Conservation (phyloP, 2,113 vertebrate genomes). For the Carassius auratus region DNA sequence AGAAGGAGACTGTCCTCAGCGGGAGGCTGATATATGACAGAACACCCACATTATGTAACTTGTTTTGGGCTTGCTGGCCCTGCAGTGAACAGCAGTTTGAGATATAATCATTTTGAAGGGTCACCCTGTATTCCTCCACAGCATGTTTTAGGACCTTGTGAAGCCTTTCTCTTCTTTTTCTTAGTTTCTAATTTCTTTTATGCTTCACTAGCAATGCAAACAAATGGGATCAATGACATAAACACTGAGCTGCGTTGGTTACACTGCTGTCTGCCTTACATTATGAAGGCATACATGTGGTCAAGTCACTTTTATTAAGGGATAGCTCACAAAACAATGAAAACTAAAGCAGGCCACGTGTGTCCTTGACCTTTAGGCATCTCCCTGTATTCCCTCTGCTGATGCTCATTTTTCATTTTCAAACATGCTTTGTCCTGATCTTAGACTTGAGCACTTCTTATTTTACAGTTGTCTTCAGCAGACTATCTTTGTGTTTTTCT, state of each 20-base stretch:
- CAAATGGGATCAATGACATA: not conserved
- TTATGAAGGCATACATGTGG: no score
- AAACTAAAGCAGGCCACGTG: not conserved
- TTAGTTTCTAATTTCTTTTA: not conserved
- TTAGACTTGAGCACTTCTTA: not conserved
- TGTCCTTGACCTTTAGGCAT: not conserved
- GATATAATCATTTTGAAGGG: constrained; percentile 66
- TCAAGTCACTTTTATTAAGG: not conserved
- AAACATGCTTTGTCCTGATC: not conserved
- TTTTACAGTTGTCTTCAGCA: no score
- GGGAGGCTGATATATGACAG: constrained; percentile 67
- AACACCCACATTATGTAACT: constrained; percentile 63
- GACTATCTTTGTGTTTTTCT: no score
- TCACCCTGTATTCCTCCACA: constrained; percentile 38
- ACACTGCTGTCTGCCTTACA: not conserved
- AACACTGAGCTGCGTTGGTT: not conserved
- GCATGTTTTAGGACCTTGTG: not conserved
- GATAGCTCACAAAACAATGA: not conserved
- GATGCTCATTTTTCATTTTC: not conserved
- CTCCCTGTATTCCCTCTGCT: not conserved
- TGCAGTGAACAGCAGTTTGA: constrained; percentile 66
- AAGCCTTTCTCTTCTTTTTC: not conserved
- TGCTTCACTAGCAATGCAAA: not conserved
- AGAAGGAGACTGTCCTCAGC: constrained; percentile 75
- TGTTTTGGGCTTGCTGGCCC: constrained; percentile 56